Evolutionary conservation across 2,113 vertebrate genomes (phyloP), one percentile per base, ranked within the genome.

Genomic region (Xenopus borealis): DNA sequence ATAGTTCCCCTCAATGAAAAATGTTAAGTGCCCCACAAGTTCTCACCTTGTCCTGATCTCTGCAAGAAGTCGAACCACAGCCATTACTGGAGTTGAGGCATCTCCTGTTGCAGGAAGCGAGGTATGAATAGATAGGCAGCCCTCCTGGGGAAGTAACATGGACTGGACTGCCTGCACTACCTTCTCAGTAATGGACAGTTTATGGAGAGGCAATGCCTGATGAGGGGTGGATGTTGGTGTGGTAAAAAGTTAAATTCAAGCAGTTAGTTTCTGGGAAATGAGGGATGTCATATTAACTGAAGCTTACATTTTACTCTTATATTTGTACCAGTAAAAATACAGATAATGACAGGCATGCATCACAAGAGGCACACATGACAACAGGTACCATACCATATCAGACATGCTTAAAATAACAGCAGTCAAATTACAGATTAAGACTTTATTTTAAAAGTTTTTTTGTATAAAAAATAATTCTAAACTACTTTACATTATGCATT

Each of bases 141-240:
- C 97, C 91, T 99, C 97, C 85, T 98, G 97, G 88, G 97, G 97
- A 75, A 99, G 93, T 85, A 99, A 92, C 97, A 99, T 97, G 85
- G 97, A 98, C 91, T 99, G 97, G 85, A 99, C 96, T 50, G 97
- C 97, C 87, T 99, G 97, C 70, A 99, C 96, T 78, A 99, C 96
- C 91, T 98, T 98, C 89, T 99, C 96, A 83, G 97, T 99, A 89
- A 99, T 98, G 81, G 97, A 98, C 81, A 99, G 93, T 90, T 98
- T 99, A 83, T 98, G 95, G 80, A 99, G 94, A 71, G 97, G 97
- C 81, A 99, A 89, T 78, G 97, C 97, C 97, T 99, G 88, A 81
- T 77, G 77, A 85, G 71, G 83, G 82, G 81, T 40, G 52, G 50
- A 19, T 82, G 86, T 68, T 69, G 81, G 82, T 83, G 83, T 62